Evolutionary conservation across 2,888 invertebrate species (phyloP), one percentile per base, ranked within the genome.

Genomic region (Crocallis elinguaria): DNA sequence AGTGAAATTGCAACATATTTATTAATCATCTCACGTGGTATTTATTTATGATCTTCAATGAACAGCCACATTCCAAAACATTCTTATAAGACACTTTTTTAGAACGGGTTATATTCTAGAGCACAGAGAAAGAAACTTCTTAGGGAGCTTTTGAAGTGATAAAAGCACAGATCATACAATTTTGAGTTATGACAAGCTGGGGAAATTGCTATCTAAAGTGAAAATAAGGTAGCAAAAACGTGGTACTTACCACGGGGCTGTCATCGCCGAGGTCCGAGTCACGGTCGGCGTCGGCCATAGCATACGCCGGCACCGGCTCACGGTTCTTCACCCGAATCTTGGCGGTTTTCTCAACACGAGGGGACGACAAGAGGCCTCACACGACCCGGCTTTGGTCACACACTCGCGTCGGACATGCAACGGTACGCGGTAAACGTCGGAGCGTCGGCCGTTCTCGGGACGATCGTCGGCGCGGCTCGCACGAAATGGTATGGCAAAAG

Each of bases 321-420:
- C 95, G 94, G 86, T 96, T 96, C 95, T 96, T 96, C 90, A 96
- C 95, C 93, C 96, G 95, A 96, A 96, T 96, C 94, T 96, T 96
- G 96, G 91, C 93, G 91, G 87, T 74, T 91, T 83, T 68, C 56
- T 54, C 44, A 65, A 67, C 77, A 82, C 84, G 81, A 71, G 70
- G 68, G 66, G 67, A 73, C 60, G 70, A 82, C 72, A 79, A 82
- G 71, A 67, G 62, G 80, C 79, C 83, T 72, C 78, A 71, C 69
- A 66, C 75, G 80, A 82, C 80, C 79, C 73, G 78, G 71, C 77
- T 49, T 42, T 52, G 70, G 64, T 74, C 73, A 77, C 82, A 79
- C 87, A 82, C 86, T 73, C 84, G 77, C 79, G 74, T 64, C 74
- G 75, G 67, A 77, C 81, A 82, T 80, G 54, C 53, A 58, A 52